Evolutionary conservation across 1,140 invertebrate genomes (phyloP).

Genomic region (Rhagoletis zephyria): DNA sequence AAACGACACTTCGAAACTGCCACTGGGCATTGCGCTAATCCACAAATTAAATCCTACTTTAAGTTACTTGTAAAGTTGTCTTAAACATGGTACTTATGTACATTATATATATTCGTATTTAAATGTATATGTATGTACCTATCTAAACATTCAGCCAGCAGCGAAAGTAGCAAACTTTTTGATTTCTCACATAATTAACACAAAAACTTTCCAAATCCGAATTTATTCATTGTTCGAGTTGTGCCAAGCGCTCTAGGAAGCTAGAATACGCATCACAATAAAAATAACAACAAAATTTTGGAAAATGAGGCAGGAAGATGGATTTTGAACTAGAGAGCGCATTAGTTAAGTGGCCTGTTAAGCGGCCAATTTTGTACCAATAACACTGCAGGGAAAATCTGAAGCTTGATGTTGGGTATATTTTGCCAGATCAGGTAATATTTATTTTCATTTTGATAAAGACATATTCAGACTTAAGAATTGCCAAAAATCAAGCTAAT

Average conservation of each 20-base stretch:
- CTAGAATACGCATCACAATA: not conserved
- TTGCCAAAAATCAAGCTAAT: no score
- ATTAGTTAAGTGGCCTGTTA: no score
- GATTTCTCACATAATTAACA: constrained; percentile 37
- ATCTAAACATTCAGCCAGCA: not conserved
- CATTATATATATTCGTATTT: not conserved
- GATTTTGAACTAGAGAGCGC: no score
- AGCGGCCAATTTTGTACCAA: no score
- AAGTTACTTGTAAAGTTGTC: constrained; percentile 1
- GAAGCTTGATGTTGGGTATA: no score
- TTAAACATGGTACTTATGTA: not conserved
- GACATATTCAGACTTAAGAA: no score
- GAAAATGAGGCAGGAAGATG: no score
- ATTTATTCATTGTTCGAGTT: not conserved
- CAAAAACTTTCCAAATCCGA: constrained; percentile 37
- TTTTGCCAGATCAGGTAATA: no score
- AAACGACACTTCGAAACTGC: not conserved
- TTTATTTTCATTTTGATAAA: no score
- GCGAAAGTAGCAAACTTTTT: not conserved
- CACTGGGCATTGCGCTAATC: not conserved
- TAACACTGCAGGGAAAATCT: no score
- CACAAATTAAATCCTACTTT: not conserved
- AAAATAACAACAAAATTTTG: not conserved
- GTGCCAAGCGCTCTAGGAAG: not conserved
- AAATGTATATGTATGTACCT: not conserved